Percentiles rank a stretch among this genome's conserved stretches.
phyloP scores from a whole-genome alignment of 2,797 vertebrate genomes.

The Poecile montanus region DNA sequence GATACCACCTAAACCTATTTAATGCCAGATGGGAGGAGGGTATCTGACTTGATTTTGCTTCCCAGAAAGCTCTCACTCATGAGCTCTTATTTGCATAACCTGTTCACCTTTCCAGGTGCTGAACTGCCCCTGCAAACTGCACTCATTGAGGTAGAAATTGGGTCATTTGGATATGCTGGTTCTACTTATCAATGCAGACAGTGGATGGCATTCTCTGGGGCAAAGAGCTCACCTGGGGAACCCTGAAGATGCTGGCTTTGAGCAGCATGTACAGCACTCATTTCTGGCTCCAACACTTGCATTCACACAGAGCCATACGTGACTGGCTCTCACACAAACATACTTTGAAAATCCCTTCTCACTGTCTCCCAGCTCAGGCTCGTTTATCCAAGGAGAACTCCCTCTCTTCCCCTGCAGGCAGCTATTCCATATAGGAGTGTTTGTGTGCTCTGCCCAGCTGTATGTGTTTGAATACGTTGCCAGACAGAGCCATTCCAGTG shows the following conservation, averaged over 20 bases:
- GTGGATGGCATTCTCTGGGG: no score
- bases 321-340: not conserved
- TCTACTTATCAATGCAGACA: not conserved
- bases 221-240: not conserved
- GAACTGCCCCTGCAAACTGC: not conserved
- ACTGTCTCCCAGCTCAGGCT: accelerated
- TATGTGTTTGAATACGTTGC: constrained; percentile 11
- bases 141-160: not conserved
- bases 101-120: not conserved
- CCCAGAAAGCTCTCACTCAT: not conserved
- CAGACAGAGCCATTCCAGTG: constrained; percentile 65
- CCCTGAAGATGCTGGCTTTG: not conserved
- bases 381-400: not conserved
- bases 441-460: constrained; percentile 44
- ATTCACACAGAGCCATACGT: not conserved
- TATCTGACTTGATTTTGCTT: not conserved
- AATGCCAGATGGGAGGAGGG: not conserved
- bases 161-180: not conserved
- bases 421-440: not conserved
- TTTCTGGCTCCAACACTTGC: not conserved
- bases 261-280: not conserved
- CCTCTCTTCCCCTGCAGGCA: not conserved
- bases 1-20: not conserved
- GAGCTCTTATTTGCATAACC: not conserved
- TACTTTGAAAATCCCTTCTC: not conserved